phyloP scores from a whole-genome alignment of 2,797 vertebrate genomes.

The Melanotaenia boesemani region DNA sequence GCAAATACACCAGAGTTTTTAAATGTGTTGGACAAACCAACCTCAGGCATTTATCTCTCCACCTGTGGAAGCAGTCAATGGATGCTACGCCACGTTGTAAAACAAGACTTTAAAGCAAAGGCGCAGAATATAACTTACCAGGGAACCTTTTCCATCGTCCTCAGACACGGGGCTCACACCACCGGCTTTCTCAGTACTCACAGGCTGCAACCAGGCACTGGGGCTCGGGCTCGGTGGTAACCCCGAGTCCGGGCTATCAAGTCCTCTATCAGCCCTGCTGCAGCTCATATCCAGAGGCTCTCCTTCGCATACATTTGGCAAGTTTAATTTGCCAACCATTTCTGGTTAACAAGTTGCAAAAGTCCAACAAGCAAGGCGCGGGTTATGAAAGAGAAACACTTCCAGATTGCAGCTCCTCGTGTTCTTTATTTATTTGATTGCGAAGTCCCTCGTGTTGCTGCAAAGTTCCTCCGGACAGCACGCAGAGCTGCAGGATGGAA shows the following conservation, averaged over 20 bases:
- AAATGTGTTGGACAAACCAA: background rate
- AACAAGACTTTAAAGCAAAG: background rate
- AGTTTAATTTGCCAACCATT: constrained; percentile 93
- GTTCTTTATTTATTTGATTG: background rate
- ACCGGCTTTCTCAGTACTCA: constrained; percentile 72
- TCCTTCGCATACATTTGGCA: constrained; percentile 90
- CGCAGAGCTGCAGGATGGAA: constrained; percentile 35
- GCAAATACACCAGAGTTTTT: background rate
- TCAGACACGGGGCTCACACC: constrained; percentile 75
- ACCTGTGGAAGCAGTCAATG: background rate
- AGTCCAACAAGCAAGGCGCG: constrained; percentile 21
- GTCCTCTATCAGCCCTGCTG: constrained; percentile 87
- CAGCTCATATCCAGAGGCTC: constrained; percentile 89
- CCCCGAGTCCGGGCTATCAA: constrained; percentile 95
- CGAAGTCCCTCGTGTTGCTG: constrained; percentile 13
- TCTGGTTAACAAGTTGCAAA: constrained; percentile 60
- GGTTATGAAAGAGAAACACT: constrained; percentile 36
- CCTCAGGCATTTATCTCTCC: background rate
- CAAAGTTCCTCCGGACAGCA: constrained; percentile 28
- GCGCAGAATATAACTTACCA: constrained; percentile 57
- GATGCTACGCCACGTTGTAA: background rate
- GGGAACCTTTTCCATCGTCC: constrained; percentile 70
- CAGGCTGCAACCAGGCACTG: constrained; percentile 85
- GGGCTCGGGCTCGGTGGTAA: constrained; percentile 92
- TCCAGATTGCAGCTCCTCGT: constrained; percentile 23